Conservation (phyloP, 2,797 vertebrate genomes). For the Threskiornis aethiopicus region DNA sequence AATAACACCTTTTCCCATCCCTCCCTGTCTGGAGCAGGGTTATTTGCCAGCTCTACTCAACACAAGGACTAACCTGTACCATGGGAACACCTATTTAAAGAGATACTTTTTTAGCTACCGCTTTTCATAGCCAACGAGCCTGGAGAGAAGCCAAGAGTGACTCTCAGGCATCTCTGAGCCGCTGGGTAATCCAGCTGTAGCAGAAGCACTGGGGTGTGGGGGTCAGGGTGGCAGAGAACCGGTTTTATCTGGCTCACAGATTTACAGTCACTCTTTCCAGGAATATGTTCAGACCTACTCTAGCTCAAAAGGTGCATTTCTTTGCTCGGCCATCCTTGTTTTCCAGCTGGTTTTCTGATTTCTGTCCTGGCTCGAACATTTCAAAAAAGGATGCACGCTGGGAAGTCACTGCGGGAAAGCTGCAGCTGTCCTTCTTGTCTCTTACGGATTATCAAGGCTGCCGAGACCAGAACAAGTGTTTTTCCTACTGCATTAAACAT, state of each 20-base stretch:
- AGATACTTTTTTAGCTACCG: neutral
- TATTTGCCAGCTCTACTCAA: neutral
- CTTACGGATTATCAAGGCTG: neutral
- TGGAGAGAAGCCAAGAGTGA: neutral
- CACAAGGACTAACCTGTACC: neutral
- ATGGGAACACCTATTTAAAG: neutral
- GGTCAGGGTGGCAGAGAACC: neutral
- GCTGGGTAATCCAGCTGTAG: neutral
- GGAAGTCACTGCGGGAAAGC: neutral
- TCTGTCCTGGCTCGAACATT: neutral
- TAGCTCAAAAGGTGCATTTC: neutral
- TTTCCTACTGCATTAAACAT: neutral
- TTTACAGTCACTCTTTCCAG: neutral
- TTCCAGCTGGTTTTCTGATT: neutral
- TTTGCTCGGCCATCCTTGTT: neutral
- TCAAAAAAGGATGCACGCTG: rapidly evolving
- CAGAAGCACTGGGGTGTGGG: neutral
- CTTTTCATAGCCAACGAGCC: neutral
- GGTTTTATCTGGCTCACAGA: neutral
- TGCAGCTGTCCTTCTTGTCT: neutral
- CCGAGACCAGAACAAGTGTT: neutral
- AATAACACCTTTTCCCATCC: neutral
- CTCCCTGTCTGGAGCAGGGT: neutral
- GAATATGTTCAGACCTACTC: neutral
- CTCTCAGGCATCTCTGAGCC: neutral